These are phyloP conservation scores for Drosophila sucinea DNA, from an alignment of 1,140 invertebrate genomes.

Conservation along the genomic window DNA sequence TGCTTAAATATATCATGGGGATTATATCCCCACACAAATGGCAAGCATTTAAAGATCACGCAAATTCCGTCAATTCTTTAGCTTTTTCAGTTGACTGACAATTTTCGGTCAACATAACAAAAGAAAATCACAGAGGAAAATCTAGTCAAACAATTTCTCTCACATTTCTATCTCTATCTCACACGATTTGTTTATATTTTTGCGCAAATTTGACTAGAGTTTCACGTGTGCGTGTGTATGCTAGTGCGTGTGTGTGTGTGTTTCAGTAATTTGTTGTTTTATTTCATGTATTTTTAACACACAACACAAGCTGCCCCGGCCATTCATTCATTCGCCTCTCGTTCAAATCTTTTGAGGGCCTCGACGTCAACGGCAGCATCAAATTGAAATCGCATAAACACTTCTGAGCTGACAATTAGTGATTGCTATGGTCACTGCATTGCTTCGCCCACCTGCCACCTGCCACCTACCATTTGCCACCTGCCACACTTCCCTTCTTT, in stretches of 20 bases:
- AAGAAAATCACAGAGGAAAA: conserved; percentile 42
- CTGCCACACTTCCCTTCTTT: too few species aligned
- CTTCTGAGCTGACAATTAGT: conserved; percentile 70
- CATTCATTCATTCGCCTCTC: neutral
- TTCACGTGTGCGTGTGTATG: neutral
- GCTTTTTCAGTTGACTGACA: conserved; percentile 38
- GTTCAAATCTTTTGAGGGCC: conserved; percentile 38
- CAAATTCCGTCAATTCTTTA: conserved; percentile 27
- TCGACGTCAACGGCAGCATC: conserved; percentile 42
- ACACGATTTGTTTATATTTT: conserved; percentile 44
- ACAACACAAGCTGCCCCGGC: conserved; percentile 38
- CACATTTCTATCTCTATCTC: neutral
- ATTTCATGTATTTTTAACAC: conserved; percentile 68
- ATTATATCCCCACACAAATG: neutral
- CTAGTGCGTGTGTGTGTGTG: neutral
- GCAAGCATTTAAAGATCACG: conserved; percentile 39
- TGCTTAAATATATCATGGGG: neutral
- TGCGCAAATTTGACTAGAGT: conserved; percentile 52
- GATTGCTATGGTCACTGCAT: conserved; percentile 51
- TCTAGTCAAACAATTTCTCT: conserved; percentile 36
- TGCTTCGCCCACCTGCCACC: conserved; percentile 12
- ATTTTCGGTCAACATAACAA: conserved; percentile 30
- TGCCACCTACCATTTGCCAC: conserved; percentile 5
- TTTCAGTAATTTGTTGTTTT: conserved; percentile 29
- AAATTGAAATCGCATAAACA: conserved; percentile 68